A percentile compares a stretch with the other conserved stretches of the same genome.
Evolutionary conservation across 2,888 invertebrate genomes (phyloP).

Genomic region (Xylota segnis): DNA sequence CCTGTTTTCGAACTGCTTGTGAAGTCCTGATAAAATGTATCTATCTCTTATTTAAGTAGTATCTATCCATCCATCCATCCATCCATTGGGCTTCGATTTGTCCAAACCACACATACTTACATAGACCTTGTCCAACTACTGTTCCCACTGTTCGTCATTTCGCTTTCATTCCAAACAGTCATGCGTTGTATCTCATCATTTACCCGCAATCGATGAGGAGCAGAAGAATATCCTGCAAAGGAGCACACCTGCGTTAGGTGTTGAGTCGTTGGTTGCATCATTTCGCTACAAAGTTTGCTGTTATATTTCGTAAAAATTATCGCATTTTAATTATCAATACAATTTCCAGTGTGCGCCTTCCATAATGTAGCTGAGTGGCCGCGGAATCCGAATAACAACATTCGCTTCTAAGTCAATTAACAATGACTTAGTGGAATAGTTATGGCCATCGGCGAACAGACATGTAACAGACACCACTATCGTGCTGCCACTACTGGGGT

Average conservation of each 20-base stretch:
- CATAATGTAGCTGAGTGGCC: neutral
- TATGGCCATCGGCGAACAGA: constrained; percentile 60
- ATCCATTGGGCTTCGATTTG: too few relatives aligned
- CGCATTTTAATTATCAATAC: constrained; percentile 64
- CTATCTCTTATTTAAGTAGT: too few relatives aligned
- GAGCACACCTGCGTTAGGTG: neutral
- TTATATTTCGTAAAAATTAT: constrained; percentile 40
- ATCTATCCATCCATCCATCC: too few relatives aligned
- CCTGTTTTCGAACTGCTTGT: too few relatives aligned
- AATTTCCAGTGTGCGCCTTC: neutral
- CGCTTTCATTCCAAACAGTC: neutral
- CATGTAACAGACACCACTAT: constrained; percentile 59
- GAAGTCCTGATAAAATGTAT: too few relatives aligned
- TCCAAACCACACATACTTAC: too few relatives aligned
- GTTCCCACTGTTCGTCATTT: too few relatives aligned
- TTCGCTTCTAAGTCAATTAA: constrained; percentile 56
- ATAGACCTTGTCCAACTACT: too few relatives aligned
- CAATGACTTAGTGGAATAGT: constrained; percentile 62
- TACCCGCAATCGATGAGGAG: neutral
- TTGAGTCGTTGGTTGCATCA: neutral
- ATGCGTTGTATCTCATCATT: neutral
- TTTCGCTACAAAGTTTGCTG: constrained; percentile 11
- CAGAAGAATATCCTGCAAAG: neutral
- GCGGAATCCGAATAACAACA: constrained; percentile 23
- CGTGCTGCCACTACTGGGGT: constrained; percentile 5